phyloP scores from a whole-genome alignment of 2,888 invertebrate genomes.

The Pemphredon lugubris region DNA sequence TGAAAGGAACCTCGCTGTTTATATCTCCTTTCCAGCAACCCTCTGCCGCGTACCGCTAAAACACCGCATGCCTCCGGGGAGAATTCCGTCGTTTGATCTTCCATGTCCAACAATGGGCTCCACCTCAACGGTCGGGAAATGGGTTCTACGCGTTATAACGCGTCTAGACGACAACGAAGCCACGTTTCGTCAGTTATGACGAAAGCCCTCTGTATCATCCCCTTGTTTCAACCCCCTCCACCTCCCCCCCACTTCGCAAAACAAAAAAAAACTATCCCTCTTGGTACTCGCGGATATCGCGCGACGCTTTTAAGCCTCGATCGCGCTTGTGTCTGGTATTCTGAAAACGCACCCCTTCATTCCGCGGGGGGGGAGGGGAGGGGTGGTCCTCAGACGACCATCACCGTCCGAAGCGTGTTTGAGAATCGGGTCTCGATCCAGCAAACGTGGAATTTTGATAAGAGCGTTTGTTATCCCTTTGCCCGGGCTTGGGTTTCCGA shows the following conservation, averaged over 20 bases:
- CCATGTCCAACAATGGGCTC: slow-evolving; percentile 57
- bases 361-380: too few species aligned
- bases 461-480: too few species aligned
- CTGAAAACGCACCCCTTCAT: too few species aligned
- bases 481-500: too few species aligned
- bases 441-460: too few species aligned
- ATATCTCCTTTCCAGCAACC: slow-evolving; percentile 54
- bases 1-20: slow-evolving; percentile 57
- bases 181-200: slow-evolving; percentile 24
- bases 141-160: slow-evolving; percentile 47
- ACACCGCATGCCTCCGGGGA: slow-evolving; percentile 60
- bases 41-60: slow-evolving; percentile 41
- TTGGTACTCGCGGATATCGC: too few species aligned
- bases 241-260: not conserved
- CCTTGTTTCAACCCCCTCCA: not conserved
- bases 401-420: too few species aligned
- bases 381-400: too few species aligned
- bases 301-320: too few species aligned
- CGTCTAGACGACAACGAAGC: slow-evolving; percentile 44
- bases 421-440: too few species aligned
- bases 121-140: slow-evolving; percentile 36
- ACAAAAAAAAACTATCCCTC: too few species aligned
- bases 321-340: too few species aligned
- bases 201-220: not conserved
- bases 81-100: slow-evolving; percentile 67